Percentiles rank a stretch among this genome's conserved stretches.
These are phyloP conservation scores for Xiphydria camelus DNA, from an alignment of 2,888 invertebrate species.

Conservation along the genomic window DNA sequence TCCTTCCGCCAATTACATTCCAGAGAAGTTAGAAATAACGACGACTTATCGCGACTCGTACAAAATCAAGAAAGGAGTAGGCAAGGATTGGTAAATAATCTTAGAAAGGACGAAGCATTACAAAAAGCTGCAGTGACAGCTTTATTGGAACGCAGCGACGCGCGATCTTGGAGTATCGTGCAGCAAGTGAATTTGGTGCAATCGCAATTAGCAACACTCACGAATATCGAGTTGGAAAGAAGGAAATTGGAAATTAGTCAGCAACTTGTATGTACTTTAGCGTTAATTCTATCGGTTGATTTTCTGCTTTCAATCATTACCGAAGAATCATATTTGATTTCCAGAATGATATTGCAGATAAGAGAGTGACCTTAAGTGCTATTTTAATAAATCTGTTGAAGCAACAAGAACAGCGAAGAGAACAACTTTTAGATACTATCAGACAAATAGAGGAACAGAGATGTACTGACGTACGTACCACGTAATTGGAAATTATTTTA, in stretches of 20 bases:
- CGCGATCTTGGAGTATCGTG: slow-evolving; percentile 74
- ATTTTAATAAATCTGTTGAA: slow-evolving; percentile 70
- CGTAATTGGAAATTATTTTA: not conserved
- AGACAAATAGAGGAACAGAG: slow-evolving; percentile 70
- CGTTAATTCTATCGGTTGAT: too few species aligned
- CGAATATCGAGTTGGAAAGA: slow-evolving; percentile 73
- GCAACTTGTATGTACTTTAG: slow-evolving; percentile 72
- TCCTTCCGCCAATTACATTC: slow-evolving; percentile 23
- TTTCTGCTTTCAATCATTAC: too few species aligned
- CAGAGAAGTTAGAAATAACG: slow-evolving; percentile 67
- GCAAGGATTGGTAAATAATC: slow-evolving; percentile 63
- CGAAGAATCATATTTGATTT: slow-evolving; percentile 24
- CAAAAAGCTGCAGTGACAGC: slow-evolving; percentile 75
- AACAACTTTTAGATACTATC: slow-evolving; percentile 69
- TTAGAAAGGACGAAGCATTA: slow-evolving; percentile 70
- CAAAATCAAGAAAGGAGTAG: slow-evolving; percentile 67
- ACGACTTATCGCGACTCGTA: slow-evolving; percentile 65
- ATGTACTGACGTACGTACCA: slow-evolving; percentile 41
- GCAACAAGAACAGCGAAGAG: slow-evolving; percentile 69
- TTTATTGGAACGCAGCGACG: slow-evolving; percentile 72
- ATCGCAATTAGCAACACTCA: slow-evolving; percentile 71
- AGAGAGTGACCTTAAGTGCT: slow-evolving; percentile 68
- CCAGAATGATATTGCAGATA: slow-evolving; percentile 69
- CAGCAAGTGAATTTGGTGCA: slow-evolving; percentile 77
- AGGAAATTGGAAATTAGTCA: slow-evolving; percentile 69